phyloP scores from a whole-genome alignment of 2,888 invertebrate species.

The Phyto melanocephala region DNA sequence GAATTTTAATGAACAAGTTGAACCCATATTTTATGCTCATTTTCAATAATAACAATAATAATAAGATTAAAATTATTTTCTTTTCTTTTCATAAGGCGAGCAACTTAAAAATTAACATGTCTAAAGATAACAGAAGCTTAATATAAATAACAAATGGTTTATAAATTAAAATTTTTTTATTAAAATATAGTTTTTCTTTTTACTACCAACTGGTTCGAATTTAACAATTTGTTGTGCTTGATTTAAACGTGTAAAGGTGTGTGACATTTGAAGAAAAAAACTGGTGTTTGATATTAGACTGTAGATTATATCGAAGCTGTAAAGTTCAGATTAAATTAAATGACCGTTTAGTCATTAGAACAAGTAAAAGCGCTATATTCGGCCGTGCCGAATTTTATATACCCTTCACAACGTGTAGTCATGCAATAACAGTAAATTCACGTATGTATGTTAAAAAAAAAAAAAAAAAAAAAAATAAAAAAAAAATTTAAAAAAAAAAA shows the following conservation, averaged over 20 bases:
- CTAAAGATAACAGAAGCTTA: slow-evolving; percentile 37
- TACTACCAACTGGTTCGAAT: slow-evolving; percentile 21
- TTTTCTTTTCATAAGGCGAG: neutral
- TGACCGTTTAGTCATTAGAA: too few relatives aligned
- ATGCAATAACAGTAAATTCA: too few relatives aligned
- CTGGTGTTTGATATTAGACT: neutral
- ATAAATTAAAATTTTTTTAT: neutral
- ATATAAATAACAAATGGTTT: neutral
- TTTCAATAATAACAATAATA: slow-evolving; percentile 1
- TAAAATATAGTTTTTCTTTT: slow-evolving; percentile 16
- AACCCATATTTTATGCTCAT: slow-evolving; percentile 48
- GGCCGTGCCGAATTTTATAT: too few relatives aligned
- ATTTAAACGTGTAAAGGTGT: slow-evolving; percentile 17
- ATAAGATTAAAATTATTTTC: slow-evolving; percentile 42
- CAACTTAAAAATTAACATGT: slow-evolving; percentile 38
- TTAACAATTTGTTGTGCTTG: slow-evolving; percentile 41
- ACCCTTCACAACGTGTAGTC: too few relatives aligned
- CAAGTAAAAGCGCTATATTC: too few relatives aligned
- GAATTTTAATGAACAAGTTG: slow-evolving; percentile 32
- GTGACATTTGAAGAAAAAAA: slow-evolving; percentile 8
- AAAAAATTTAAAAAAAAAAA: too few relatives aligned
- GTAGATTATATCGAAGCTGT: too few relatives aligned
- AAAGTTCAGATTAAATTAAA: too few relatives aligned
- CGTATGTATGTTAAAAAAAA: too few relatives aligned
- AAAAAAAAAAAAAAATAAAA: too few relatives aligned